Conservation (phyloP, 1,140 invertebrate genomes). For the Apis florea region DNA sequence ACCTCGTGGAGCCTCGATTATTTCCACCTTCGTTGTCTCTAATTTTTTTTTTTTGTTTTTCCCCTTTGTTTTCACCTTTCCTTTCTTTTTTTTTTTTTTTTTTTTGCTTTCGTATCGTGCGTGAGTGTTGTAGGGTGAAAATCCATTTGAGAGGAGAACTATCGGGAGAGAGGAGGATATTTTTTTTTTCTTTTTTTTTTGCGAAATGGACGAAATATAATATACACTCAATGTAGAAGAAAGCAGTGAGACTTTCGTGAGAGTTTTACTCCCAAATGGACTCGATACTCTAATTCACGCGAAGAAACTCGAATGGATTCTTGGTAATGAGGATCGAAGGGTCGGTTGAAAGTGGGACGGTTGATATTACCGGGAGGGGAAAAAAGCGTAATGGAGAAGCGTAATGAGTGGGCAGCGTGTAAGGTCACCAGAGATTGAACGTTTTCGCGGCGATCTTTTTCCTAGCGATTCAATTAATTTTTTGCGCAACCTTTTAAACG, state of each 20-base stretch:
- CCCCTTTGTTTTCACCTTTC: neutral
- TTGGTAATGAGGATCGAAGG: neutral
- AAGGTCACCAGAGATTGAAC: conserved; percentile 2
- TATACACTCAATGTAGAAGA: too few species aligned
- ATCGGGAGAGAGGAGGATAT: too few species aligned
- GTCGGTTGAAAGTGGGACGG: neutral
- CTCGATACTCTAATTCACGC: too few species aligned
- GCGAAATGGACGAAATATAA: too few species aligned
- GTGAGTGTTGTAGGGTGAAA: too few species aligned
- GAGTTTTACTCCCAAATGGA: too few species aligned
- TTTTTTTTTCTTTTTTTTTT: too few species aligned
- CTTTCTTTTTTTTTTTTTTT: neutral
- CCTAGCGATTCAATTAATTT: conserved; percentile 3
- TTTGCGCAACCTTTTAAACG: neutral
- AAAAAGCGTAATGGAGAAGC: conserved; percentile 19
- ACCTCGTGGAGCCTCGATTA: neutral
- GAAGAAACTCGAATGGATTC: neutral
- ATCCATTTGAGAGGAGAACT: too few species aligned
- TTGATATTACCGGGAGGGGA: conserved; percentile 18
- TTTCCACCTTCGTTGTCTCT: neutral
- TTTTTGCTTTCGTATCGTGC: neutral
- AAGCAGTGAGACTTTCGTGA: too few species aligned
- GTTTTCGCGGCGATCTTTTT: conserved; percentile 6
- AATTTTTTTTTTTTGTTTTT: neutral
- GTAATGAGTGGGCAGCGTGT: neutral